Evolutionary conservation across 2,113 vertebrate genomes (phyloP), one percentile per base, ranked within the genome.

Genomic region (Tetraodon nigroviridis): DNA sequence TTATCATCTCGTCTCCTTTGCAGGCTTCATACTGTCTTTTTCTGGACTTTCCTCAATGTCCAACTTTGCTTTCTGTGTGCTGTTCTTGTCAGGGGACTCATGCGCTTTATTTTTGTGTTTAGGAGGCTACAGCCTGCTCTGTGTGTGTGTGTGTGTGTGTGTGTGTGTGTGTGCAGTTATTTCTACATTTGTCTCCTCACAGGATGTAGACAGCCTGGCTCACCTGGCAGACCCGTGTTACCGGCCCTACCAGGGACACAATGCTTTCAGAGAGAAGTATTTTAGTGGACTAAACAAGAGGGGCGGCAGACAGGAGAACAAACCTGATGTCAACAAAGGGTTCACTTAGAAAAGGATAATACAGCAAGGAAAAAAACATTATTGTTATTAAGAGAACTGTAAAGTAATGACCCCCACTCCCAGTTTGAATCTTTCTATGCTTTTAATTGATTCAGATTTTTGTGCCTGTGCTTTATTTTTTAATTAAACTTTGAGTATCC

Each of bases 221-320:
- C 84, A 88, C 66, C 78, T 91, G 17, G 69, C 85, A 67, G 94
- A 93, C 32, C 82, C 86, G 4, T 84, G 81, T 17, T 92, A 89
- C 82, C 86, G 90, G 64, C 90, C 85, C 0, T 98, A 95, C 83
- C 92, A 92, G 84, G 93, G 94, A 73, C 96, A 97, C 89, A 97
- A 99, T 73, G 93, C 94, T 69, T 99, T 99, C 86, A 93, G 97
- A 75, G 95, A 99, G 78, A 99, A 98, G 79, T 99, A 98, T 80
- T 99, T 99, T 85, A 94, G 96, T 66, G 96, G 95, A 46, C 81
- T 95, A 47, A 95, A 92, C 66, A 98, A 99, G 86, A 93, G 91
- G 80, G 87, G 89, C 61, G 80, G 83, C 58, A 96, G 90, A 46
- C 92, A 92, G 71, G 93, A 93, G 64, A 85, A 86, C 67, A 88